These are phyloP conservation scores for Lepilemur septentrionalis DNA, from an alignment of 2,797 vertebrate species.

Conservation along the genomic window DNA sequence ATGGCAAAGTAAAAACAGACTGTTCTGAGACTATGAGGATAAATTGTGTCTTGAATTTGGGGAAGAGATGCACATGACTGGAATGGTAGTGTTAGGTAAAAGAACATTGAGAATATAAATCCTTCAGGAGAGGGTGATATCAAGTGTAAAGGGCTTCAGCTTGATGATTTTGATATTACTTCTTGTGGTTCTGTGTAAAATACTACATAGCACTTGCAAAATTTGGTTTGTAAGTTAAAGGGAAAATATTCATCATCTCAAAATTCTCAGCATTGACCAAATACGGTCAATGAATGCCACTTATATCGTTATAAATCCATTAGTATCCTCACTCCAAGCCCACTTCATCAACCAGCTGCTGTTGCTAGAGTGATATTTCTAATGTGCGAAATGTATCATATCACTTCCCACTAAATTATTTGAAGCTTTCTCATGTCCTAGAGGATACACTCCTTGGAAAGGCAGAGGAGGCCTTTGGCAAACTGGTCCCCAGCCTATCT, in stretches of 20 bases:
- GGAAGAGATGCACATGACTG: neutral
- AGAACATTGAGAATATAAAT: neutral
- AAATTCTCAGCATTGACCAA: slow-evolving; percentile 34
- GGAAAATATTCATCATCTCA: slow-evolving; percentile 10
- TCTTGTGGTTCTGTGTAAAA: neutral
- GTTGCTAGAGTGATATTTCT: neutral
- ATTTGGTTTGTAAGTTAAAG: slow-evolving; percentile 7
- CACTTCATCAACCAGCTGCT: neutral
- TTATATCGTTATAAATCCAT: neutral
- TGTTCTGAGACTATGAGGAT: neutral
- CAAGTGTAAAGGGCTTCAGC: neutral
- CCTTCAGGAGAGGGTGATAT: neutral
- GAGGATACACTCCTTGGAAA: neutral
- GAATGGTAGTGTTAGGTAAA: neutral
- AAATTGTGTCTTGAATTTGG: neutral
- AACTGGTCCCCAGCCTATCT: neutral
- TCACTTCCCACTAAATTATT: neutral
- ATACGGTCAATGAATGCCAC: neutral
- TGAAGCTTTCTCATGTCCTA: neutral
- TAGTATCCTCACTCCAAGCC: neutral
- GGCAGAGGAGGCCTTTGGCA: neutral
- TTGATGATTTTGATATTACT: slow-evolving; percentile 3
- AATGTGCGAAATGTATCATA: neutral
- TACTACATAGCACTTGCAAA: neutral
- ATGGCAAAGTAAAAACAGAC: neutral